Percentiles rank a stretch among this genome's conserved stretches.
These are phyloP conservation scores for Prolemur simus DNA, from an alignment of 2,113 vertebrate genomes.

Conservation along the genomic window DNA sequence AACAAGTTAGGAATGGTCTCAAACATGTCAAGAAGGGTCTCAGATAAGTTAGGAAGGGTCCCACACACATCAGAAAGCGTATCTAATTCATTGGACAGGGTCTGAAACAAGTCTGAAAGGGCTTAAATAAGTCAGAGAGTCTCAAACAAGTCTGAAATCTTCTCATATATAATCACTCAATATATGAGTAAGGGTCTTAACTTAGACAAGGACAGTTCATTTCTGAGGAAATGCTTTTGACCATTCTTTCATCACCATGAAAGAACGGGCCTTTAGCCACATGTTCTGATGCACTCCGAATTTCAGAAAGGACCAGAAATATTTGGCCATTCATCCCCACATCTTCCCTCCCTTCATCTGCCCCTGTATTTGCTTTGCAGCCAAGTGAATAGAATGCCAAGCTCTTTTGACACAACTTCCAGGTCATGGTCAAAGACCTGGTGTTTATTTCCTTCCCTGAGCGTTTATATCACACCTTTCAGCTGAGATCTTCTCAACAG, in stretches of 20 bases:
- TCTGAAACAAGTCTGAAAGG: conserved; percentile 4
- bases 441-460: conserved; percentile 38
- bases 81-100: not conserved
- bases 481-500: conserved; percentile 39
- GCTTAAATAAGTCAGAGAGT: not conserved
- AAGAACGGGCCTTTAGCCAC: not conserved
- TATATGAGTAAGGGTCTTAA: not conserved
- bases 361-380: conserved; percentile 36
- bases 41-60: not conserved
- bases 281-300: conserved; percentile 20
- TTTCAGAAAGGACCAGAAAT: conserved; percentile 48
- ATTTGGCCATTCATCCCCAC: not conserved
- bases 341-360: too few species aligned
- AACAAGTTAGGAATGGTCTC: not conserved
- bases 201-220: not conserved
- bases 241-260: not conserved
- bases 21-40: conserved; percentile 8
- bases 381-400: conserved; percentile 47
- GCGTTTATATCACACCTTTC: conserved; percentile 21
- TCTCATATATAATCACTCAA: too few species aligned
- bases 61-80: not conserved
- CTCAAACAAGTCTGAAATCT: conserved; percentile 4
- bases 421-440: conserved; percentile 48
- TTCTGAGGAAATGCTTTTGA: conserved; percentile 36
- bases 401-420: conserved; percentile 36